Percentiles rank a stretch among this genome's conserved stretches.
These are phyloP conservation scores for Perizoma affinitatum DNA, from an alignment of 2,888 invertebrate genomes.

Conservation along the genomic window DNA sequence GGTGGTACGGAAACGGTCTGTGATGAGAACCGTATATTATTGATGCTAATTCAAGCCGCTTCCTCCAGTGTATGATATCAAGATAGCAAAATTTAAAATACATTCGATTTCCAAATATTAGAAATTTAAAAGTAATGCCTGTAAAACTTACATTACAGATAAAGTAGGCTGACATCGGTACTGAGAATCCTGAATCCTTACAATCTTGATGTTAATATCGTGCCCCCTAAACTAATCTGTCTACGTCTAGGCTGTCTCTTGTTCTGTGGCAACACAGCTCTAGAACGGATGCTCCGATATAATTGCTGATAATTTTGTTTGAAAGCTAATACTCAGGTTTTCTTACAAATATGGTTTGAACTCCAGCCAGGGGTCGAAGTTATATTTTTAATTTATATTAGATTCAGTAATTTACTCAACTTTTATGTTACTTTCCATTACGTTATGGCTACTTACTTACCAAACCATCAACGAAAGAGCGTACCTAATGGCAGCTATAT, in stretches of 20 bases:
- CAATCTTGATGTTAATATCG: constrained; percentile 3
- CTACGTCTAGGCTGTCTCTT: no score
- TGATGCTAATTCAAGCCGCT: constrained; percentile 60
- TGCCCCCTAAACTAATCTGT: not conserved
- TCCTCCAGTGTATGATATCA: constrained; percentile 33
- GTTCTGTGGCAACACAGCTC: no score
- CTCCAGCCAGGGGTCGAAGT: no score
- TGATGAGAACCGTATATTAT: constrained; percentile 59
- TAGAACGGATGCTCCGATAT: not conserved
- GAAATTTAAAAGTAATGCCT: constrained; percentile 11
- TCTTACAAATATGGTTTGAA: no score
- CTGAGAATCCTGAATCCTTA: constrained; percentile 6
- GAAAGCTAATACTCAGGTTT: not conserved
- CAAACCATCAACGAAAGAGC: constrained; percentile 41
- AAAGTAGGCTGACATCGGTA: constrained; percentile 13
- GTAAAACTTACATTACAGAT: constrained; percentile 14
- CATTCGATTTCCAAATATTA: constrained; percentile 11
- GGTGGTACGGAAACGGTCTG: constrained; percentile 56
- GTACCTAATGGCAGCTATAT: constrained; percentile 45
- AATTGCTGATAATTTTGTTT: not conserved
- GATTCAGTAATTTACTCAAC: not conserved
- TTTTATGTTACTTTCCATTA: constrained; percentile 19
- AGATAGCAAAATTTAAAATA: constrained; percentile 34
- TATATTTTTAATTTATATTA: no score
- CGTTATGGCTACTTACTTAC: constrained; percentile 28